These are phyloP conservation scores for Thecocarcelia acutangulata DNA, from an alignment of 2,888 invertebrate species.

Conservation along the genomic window DNA sequence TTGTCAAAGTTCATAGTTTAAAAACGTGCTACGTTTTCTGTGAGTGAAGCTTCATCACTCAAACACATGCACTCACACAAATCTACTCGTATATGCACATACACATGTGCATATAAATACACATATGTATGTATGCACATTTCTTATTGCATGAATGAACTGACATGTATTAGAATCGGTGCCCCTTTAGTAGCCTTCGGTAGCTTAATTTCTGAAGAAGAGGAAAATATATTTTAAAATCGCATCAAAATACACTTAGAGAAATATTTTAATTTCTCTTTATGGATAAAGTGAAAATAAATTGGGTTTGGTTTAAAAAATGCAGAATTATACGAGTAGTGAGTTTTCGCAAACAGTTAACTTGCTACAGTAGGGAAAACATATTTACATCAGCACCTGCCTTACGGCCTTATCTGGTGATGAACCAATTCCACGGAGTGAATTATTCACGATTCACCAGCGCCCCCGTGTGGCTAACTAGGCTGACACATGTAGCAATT, in stretches of 20 bases:
- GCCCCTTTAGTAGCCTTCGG: conserved; percentile 69
- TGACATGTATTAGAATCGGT: conserved; percentile 57
- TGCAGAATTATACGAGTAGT: no score
- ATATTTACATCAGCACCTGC: no score
- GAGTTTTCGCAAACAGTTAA: no score
- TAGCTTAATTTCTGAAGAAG: conserved; percentile 63
- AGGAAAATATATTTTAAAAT: conserved; percentile 9
- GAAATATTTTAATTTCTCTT: neutral
- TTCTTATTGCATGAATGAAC: conserved; percentile 51
- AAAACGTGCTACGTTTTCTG: conserved; percentile 75
- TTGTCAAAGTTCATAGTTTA: conserved; percentile 79
- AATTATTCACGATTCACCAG: no score
- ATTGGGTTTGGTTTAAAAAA: no score
- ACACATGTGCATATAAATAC: neutral
- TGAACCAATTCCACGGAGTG: no score
- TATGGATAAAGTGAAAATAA: no score
- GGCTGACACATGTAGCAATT: no score
- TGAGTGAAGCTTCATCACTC: conserved; percentile 51
- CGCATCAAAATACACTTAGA: conserved; percentile 28
- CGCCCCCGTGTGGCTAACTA: no score
- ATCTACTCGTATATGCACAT: no score
- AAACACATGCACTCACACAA: conserved; percentile 20
- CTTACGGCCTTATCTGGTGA: no score
- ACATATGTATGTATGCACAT: neutral
- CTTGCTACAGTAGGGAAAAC: no score